Evolutionary conservation across 2,888 invertebrate genomes (phyloP), one percentile per base, ranked within the genome.

Genomic region (Perizoma flavofasciatum): DNA sequence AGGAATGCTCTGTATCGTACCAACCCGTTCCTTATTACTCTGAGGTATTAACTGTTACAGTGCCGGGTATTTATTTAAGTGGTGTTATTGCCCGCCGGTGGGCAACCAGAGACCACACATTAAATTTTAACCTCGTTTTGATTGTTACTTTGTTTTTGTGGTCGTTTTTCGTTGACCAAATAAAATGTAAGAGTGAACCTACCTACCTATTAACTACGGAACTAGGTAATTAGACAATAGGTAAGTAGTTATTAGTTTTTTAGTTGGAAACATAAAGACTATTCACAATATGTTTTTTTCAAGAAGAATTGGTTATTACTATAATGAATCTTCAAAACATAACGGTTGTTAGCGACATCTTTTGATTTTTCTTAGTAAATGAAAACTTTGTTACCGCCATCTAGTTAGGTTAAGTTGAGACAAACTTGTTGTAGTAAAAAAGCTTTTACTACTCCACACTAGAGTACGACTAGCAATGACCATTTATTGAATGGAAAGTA

Each of bases 51-150:
- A 79, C 76, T 63, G 77, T 78, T 75, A 74, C 80, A 77, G 77
- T 78, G 75, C 73, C 72, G 72, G 72, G 83, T 89, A 89, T 90
- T 90, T 90, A 83, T 89, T 86, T 89, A 85, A 90, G 90, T 89
- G 90, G 81, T 79, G 77, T 80, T 74, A 73, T 72, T 63, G 72
- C 71, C 85, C 83, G 75, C 82, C 78, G 77, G 82, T 71, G 75
- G 69, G 64, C 66, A 60, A 63, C 70, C 71, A 69, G 67, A 75
- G 87, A 85, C 86, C 89, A 89, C 88, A 88, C 89, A 81, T 86
- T 68, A 81, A 83, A 83, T 65, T 22, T 53, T 73, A 73, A 76
- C 76, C 77, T 74, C 75, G 49, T 55, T 69, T 72, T 71, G 51
- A 69, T 72, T 70, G 64, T 60, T 56, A 51, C 56, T 63, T 63